Evolutionary conservation across 2,797 vertebrate genomes (phyloP).

Genomic region (Rousettus madagascariensis): DNA sequence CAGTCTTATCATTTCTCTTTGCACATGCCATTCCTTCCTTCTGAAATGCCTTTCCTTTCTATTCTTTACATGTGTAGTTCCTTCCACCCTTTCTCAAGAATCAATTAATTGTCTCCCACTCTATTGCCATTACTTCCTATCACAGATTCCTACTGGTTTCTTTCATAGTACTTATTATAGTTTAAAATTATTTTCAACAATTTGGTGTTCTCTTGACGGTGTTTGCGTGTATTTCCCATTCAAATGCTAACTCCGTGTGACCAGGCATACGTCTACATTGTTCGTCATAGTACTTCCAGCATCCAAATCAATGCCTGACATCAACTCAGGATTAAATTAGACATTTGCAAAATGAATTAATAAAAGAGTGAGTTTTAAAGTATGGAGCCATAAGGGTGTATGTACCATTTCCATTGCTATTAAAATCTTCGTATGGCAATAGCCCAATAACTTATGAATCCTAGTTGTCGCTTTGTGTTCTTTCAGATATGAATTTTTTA

Average conservation of each 20-base stretch:
- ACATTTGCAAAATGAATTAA: background rate
- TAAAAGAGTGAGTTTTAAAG: background rate
- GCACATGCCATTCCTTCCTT: background rate
- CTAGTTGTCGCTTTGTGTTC: background rate
- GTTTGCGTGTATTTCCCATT: background rate
- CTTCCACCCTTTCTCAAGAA: background rate
- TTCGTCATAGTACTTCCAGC: background rate
- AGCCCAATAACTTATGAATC: background rate
- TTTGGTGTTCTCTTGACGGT: background rate
- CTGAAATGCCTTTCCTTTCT: background rate
- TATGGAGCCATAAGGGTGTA: background rate
- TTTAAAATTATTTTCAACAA: slow-evolving; percentile 30
- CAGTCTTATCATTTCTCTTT: background rate
- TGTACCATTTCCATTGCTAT: background rate
- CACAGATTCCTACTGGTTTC: background rate
- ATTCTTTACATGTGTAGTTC: background rate
- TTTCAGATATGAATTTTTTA: background rate
- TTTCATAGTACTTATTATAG: background rate
- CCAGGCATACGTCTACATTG: background rate
- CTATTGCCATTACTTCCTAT: background rate
- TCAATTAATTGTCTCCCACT: background rate
- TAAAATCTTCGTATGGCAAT: background rate
- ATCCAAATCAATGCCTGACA: background rate
- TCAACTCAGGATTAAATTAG: slow-evolving; percentile 19
- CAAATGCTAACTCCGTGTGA: background rate